Evolutionary conservation across 2,888 invertebrate species (phyloP).

Genomic region (Arctia plantaginis): DNA sequence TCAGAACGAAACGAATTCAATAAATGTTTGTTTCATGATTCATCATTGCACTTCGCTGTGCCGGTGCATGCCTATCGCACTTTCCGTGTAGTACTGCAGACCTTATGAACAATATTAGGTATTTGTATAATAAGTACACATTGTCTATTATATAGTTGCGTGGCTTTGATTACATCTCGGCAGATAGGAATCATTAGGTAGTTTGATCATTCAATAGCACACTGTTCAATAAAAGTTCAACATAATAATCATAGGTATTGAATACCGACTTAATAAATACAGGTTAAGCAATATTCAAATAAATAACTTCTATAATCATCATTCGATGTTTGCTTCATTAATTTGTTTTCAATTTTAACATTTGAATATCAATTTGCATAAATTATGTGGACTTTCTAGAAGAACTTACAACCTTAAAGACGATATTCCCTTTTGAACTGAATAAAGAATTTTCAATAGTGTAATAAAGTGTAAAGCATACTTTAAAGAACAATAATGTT

Average conservation of each 20-base stretch:
- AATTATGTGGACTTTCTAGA: background rate
- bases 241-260: too few relatives aligned
- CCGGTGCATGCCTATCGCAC: conserved; percentile 54
- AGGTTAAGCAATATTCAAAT: too few relatives aligned
- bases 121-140: background rate
- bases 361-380: background rate
- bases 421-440: too few relatives aligned
- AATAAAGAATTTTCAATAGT: too few relatives aligned
- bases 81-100: conserved; percentile 30
- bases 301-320: too few relatives aligned
- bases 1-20: conserved; percentile 77
- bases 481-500: too few relatives aligned
- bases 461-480: background rate
- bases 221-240: too few relatives aligned
- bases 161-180: background rate
- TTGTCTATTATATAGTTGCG: background rate
- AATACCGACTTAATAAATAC: too few relatives aligned
- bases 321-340: too few relatives aligned
- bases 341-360: too few relatives aligned
- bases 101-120: conserved; percentile 14
- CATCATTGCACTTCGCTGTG: conserved; percentile 62
- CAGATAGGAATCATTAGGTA: background rate
- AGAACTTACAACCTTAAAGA: background rate
- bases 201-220: too few relatives aligned
- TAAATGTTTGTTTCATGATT: conserved; percentile 74